phyloP scores from a whole-genome alignment of 1,140 invertebrate genomes.

The Drosophila ohnishii region DNA sequence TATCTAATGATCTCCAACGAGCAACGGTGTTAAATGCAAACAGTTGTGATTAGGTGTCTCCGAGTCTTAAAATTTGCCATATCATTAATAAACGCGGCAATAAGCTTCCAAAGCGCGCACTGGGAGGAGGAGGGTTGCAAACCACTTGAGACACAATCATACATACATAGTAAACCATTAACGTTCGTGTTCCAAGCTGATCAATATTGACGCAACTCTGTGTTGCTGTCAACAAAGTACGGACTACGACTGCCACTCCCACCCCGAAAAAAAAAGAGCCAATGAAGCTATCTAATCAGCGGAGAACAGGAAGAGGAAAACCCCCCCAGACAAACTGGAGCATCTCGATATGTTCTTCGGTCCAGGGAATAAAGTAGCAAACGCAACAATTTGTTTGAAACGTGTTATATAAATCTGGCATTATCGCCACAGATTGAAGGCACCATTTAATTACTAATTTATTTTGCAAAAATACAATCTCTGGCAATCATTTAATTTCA shows the following conservation, averaged over 20 bases:
- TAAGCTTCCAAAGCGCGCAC: background rate
- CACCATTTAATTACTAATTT: slow-evolving; percentile 42
- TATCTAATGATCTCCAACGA: background rate
- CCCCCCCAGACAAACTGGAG: slow-evolving; percentile 6
- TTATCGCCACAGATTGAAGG: slow-evolving; percentile 44
- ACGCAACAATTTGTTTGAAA: slow-evolving; percentile 25
- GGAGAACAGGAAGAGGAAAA: slow-evolving; percentile 11
- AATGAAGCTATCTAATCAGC: slow-evolving; percentile 42
- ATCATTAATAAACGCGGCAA: slow-evolving; percentile 28
- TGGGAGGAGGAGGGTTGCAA: background rate
- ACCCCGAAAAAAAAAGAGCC: background rate
- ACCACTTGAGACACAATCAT: slow-evolving; percentile 5
- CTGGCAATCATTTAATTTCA: slow-evolving; percentile 34
- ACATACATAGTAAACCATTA: slow-evolving; percentile 23
- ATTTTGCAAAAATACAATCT: slow-evolving; percentile 14
- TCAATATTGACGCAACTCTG: slow-evolving; percentile 51
- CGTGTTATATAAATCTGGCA: slow-evolving; percentile 31
- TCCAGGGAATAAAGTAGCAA: slow-evolving; percentile 3
- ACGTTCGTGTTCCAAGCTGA: slow-evolving; percentile 16
- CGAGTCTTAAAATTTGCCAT: background rate
- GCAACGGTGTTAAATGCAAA: slow-evolving; percentile 8
- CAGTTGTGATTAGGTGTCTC: slow-evolving; percentile 3
- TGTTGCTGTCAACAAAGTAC: slow-evolving; percentile 38
- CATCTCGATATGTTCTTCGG: slow-evolving; percentile 1
- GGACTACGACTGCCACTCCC: slow-evolving; percentile 21